Conservation (phyloP, 2,113 vertebrate genomes). For the Clarias gariepinus region DNA sequence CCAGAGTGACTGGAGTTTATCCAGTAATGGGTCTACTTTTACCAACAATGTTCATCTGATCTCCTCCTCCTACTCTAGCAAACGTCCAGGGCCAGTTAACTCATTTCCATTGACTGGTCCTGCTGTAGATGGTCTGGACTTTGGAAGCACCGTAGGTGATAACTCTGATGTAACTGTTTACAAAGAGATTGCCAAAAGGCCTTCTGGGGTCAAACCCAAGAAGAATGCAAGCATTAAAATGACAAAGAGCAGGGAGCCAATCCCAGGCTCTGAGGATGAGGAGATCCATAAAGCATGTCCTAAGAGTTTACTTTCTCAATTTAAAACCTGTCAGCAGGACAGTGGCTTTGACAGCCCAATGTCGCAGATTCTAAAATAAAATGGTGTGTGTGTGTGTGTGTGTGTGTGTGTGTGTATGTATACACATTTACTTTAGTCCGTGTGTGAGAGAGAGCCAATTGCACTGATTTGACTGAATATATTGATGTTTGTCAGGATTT, state of each 20-base stretch:
- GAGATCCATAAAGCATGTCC: slow-evolving; percentile 25
- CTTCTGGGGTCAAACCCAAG: slow-evolving; percentile 28
- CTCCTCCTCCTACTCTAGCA: slow-evolving; percentile 43
- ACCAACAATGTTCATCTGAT: slow-evolving; percentile 36
- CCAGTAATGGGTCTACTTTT: slow-evolving; percentile 52
- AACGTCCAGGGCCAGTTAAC: slow-evolving; percentile 53
- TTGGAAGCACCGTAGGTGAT: slow-evolving; percentile 49
- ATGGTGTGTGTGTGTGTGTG: not conserved
- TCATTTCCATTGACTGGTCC: slow-evolving; percentile 35
- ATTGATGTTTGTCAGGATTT: not conserved
- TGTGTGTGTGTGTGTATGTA: too few species aligned
- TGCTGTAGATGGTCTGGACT: slow-evolving; percentile 42
- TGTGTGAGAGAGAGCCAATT: not conserved
- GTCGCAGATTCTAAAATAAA: slow-evolving; percentile 57
- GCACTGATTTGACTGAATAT: not conserved
- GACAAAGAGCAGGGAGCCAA: slow-evolving; percentile 59
- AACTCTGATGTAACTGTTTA: slow-evolving; percentile 66
- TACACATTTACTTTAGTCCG: not conserved
- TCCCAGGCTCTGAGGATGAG: slow-evolving; percentile 66
- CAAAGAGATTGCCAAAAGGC: slow-evolving; percentile 60
- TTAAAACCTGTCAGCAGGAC: slow-evolving; percentile 72
- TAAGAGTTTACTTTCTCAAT: slow-evolving; percentile 64
- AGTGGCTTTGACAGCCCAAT: slow-evolving; percentile 81
- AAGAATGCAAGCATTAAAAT: not conserved
- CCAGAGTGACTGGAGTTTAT: slow-evolving; percentile 67